A percentile compares a stretch with the other conserved stretches of the same genome.
phyloP scores from a whole-genome alignment of 2,113 vertebrate species.

The Dermatemys mawii region DNA sequence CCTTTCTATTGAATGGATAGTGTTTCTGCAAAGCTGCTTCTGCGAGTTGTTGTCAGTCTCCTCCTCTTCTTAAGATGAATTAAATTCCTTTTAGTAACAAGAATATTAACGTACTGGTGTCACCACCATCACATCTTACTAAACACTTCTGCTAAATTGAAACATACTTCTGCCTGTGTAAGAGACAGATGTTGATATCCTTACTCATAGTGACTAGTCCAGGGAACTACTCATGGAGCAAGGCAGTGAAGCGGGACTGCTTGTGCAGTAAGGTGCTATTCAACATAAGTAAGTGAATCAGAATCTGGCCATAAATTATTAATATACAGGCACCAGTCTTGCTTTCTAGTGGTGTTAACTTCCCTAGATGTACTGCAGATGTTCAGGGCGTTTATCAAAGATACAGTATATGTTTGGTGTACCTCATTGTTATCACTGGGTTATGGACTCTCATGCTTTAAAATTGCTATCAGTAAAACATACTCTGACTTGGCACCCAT shows the following conservation, averaged over 20 bases:
- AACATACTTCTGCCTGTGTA: neutral
- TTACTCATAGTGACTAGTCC: neutral
- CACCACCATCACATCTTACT: neutral
- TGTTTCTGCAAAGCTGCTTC: neutral
- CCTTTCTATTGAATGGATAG: neutral
- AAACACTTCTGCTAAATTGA: neutral
- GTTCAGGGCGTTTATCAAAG: neutral
- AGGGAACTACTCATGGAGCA: no score
- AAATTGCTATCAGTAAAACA: accelerated
- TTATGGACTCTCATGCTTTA: neutral
- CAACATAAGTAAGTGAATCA: neutral
- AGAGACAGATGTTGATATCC: neutral
- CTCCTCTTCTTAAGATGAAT: neutral
- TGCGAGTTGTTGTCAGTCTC: constrained; percentile 32
- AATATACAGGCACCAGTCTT: neutral
- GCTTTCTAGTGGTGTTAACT: neutral
- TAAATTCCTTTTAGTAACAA: neutral
- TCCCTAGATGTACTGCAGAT: neutral
- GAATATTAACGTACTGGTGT: neutral
- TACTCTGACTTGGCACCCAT: neutral
- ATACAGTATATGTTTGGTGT: neutral
- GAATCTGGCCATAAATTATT: neutral
- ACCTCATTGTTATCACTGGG: neutral
- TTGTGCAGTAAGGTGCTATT: neutral
- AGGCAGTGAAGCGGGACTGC: neutral